Base-by-base conservation (phyloP, 2,113 vertebrate species). In the Sitta europaea region DNA sequence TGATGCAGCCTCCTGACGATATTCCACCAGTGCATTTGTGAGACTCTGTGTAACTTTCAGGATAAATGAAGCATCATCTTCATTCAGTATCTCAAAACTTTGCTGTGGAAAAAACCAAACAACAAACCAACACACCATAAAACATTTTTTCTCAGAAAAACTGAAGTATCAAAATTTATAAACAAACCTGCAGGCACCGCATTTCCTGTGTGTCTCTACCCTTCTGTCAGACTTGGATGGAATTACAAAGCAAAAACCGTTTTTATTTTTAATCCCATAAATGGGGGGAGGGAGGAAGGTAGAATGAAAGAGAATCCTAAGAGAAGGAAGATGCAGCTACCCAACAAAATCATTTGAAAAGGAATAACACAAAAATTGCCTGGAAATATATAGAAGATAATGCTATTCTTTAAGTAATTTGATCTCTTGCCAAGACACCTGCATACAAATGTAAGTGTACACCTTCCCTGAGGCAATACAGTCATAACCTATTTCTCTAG, bases 1-100 rank as follows among this genome's bases (percentile, higher is more conserved):
- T 83, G 59, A 77, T 68, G 78, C 62, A 74, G 79, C 35, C 54
- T 95, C 94, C n/a, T 87, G 83, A 67, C 77, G 90, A 86, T 97
- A 97, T 45, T 86, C 63, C 81, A 97, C 94, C 48, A 97, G 80
- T 22, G 91, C 91, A 71, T 45, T 79, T 40, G 94, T 97, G 58
- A 97, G 95, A 61, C 43, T 94, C 71, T 97, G 97, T 25, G 94
- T 96, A 86, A 97, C 92, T 88, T 95, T 95, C 24, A 97, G 75
- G 75, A 97, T 96, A 95, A 97, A 97, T 19, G 96, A 94, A 76
- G 96, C 96, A 72, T 97, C 97, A 42, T 97, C 90, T 80, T 96
- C 96, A 95, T 92, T 81, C 59, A 96, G 35, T 58, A 97, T 95
- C 83, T 97, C 92, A 95, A 97, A 97, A 86, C 27, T 75, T 97